Conservation (phyloP, 2,888 invertebrate genomes). For the Alitta virens region DNA sequence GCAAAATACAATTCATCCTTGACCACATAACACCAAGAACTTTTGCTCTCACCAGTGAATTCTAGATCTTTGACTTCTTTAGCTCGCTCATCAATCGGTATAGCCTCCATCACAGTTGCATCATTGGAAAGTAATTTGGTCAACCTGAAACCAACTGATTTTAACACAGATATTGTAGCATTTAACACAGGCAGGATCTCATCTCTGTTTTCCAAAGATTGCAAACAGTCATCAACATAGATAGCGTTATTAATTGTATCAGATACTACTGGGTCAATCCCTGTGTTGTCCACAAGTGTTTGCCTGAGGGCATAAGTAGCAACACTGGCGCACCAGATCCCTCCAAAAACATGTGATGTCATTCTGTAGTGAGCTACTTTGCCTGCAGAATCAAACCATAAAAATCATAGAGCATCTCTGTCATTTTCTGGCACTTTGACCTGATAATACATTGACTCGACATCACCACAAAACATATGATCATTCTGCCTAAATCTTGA, state of each 20-base stretch:
- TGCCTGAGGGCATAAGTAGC: constrained; percentile 2
- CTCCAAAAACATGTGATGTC: constrained; percentile 12
- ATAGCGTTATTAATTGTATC: neutral
- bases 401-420: constrained; percentile 21
- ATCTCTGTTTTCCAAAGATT: neutral
- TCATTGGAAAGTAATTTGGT: constrained; percentile 4
- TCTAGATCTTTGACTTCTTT: neutral
- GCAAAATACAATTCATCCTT: neutral
- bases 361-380: constrained; percentile 3
- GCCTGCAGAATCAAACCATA: constrained; percentile 18
- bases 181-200: neutral
- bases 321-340: constrained; percentile 8
- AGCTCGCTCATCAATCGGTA: neutral
- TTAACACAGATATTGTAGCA: neutral
- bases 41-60: neutral
- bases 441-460: constrained; percentile 24
- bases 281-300: neutral
- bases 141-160: constrained; percentile 4
- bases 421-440: constrained; percentile 17
- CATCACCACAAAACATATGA: constrained; percentile 20
- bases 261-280: neutral
- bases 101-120: neutral
- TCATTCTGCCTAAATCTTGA: constrained; percentile 22
- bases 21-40: constrained; percentile 10
- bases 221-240: constrained; percentile 18